phyloP scores from a whole-genome alignment of 23 tunicate genomes.

The Phallusia fumigata region DNA sequence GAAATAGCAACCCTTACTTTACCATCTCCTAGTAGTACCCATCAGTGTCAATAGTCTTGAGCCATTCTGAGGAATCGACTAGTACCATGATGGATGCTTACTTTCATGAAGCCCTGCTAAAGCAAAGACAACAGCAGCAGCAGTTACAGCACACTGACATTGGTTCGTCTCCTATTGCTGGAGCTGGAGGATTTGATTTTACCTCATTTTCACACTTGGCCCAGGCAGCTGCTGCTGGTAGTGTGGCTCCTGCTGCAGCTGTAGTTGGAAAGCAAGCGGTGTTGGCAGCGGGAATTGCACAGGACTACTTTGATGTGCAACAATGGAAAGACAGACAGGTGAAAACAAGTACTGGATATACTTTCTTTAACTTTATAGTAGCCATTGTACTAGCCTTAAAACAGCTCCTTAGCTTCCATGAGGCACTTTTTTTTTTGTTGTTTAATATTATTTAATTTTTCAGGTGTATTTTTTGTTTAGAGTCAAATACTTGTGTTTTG shows the following conservation, averaged over 20 bases:
- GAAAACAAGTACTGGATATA: not conserved
- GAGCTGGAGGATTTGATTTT: slow-evolving; percentile 8
- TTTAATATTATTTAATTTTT: too few relatives aligned
- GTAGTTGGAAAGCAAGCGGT: slow-evolving; percentile 27
- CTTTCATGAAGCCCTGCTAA: slow-evolving; percentile 6
- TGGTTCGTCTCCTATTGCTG: not conserved
- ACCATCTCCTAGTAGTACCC: not conserved
- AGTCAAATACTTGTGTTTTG: too few relatives aligned
- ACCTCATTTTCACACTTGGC: slow-evolving; percentile 3
- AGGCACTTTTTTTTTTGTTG: too few relatives aligned
- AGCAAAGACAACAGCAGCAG: slow-evolving; percentile 6
- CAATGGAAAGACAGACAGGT: slow-evolving; percentile 39
- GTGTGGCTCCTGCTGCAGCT: not conserved
- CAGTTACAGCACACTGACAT: not conserved
- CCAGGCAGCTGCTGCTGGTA: slow-evolving; percentile 1
- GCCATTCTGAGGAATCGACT: not conserved
- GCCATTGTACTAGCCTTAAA: too few relatives aligned
- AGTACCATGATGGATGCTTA: not conserved
- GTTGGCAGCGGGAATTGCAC: slow-evolving; percentile 15
- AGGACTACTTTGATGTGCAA: slow-evolving; percentile 26
- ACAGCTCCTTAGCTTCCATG: too few relatives aligned
- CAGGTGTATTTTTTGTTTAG: too few relatives aligned
- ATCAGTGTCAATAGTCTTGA: not conserved
- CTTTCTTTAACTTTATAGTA: too few relatives aligned
- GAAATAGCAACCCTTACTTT: too few relatives aligned